A percentile compares a stretch with the other conserved stretches of the same genome.
Evolutionary conservation across 2,797 vertebrate genomes (phyloP).

Genomic region (Oophaga sylvatica): DNA sequence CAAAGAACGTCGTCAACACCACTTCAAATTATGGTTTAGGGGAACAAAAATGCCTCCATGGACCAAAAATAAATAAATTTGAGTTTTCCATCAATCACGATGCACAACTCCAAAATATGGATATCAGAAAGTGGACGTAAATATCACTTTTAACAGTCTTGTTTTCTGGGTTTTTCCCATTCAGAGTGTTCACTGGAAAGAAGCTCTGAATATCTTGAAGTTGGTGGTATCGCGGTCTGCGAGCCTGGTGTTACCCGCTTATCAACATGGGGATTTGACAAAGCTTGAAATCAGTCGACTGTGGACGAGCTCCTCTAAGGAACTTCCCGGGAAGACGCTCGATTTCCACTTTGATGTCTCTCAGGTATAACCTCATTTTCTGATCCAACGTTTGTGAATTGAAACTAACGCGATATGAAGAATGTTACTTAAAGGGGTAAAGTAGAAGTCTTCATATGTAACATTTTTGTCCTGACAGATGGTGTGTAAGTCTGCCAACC

Average conservation of each 20-base stretch:
- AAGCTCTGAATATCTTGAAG: slow-evolving; percentile 94
- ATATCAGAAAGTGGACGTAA: background rate
- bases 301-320: slow-evolving; percentile 94
- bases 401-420: background rate
- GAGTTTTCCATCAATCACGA: background rate
- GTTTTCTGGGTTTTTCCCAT: slow-evolving; percentile 36
- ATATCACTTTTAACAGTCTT: background rate
- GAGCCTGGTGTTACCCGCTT: slow-evolving; percentile 90
- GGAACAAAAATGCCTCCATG: no score
- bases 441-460: background rate
- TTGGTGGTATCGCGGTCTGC: slow-evolving; percentile 95
- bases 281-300: slow-evolving; percentile 94
- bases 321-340: slow-evolving; percentile 94
- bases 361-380: slow-evolving; percentile 79
- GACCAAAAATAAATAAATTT: background rate
- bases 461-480: background rate
- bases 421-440: background rate
- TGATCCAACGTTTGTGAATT: background rate
- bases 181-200: slow-evolving; percentile 95
- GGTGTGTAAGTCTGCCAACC: no score
- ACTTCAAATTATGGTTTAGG: no score
- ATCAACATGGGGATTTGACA: slow-evolving; percentile 87
- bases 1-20: no score
- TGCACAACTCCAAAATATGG: background rate
- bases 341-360: slow-evolving; percentile 99